These are phyloP conservation scores for Popillia japonica DNA, from an alignment of 1,140 invertebrate species.

Conservation along the genomic window DNA sequence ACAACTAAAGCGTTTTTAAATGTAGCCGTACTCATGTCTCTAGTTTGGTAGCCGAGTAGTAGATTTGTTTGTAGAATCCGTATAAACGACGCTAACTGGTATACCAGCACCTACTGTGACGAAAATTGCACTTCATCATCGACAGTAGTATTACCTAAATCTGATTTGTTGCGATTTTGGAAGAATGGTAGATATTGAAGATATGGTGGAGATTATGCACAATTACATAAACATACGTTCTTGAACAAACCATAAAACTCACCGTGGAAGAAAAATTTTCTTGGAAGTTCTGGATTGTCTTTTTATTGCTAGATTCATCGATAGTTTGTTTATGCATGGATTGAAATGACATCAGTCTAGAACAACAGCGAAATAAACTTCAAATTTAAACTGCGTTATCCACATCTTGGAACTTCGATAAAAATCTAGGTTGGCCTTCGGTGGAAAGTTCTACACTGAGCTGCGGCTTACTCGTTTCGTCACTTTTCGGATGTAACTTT, in stretches of 20 bases:
- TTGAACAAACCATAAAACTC: slow-evolving; percentile 56
- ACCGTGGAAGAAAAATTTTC: slow-evolving; percentile 48
- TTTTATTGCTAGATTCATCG: slow-evolving; percentile 40
- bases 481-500: too few relatives aligned
- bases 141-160: too few relatives aligned
- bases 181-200: slow-evolving; percentile 45
- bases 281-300: slow-evolving; percentile 51
- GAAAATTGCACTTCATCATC: too few relatives aligned
- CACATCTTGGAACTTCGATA: slow-evolving; percentile 66
- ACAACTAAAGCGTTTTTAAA: too few relatives aligned
- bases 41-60: too few relatives aligned
- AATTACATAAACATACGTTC: slow-evolving; percentile 63
- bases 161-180: too few relatives aligned
- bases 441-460: slow-evolving; percentile 39
- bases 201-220: slow-evolving; percentile 57
- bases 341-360: slow-evolving; percentile 53
- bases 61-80: too few relatives aligned
- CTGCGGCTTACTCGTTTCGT: too few relatives aligned
- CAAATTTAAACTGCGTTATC: slow-evolving; percentile 77
- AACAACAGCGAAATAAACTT: slow-evolving; percentile 86
- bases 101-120: too few relatives aligned
- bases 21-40: too few relatives aligned
- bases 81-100: too few relatives aligned
- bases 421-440: slow-evolving; percentile 54
- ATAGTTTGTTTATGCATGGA: slow-evolving; percentile 44